A percentile compares a stretch with the other conserved stretches of the same genome.
Evolutionary conservation across 2,888 invertebrate genomes (phyloP).

Genomic region (Saturnia pavonia): DNA sequence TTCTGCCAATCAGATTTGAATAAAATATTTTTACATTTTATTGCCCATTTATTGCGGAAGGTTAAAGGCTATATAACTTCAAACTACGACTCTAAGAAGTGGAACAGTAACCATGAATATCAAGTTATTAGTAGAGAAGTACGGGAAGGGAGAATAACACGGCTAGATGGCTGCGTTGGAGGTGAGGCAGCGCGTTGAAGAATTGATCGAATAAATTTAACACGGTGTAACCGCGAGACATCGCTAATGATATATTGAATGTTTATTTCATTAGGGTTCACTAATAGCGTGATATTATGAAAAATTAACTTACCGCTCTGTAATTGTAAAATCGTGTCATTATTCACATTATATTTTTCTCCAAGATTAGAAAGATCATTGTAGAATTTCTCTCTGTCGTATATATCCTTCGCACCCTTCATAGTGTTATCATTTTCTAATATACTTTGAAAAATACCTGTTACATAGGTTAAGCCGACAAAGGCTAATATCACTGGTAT

Average conservation of each 20-base stretch:
- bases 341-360: slow-evolving; percentile 58
- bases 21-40: too few relatives aligned
- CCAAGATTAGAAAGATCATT: slow-evolving; percentile 56
- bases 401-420: slow-evolving; percentile 24
- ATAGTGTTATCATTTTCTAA: background rate
- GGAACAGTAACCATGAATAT: too few relatives aligned
- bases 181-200: too few relatives aligned
- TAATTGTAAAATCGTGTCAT: slow-evolving; percentile 59
- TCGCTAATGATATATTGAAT: background rate
- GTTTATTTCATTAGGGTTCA: background rate
- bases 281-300: slow-evolving; percentile 5
- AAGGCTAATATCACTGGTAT: background rate
- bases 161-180: too few relatives aligned
- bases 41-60: too few relatives aligned
- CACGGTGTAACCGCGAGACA: too few relatives aligned
- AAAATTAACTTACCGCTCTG: slow-evolving; percentile 55
- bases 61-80: too few relatives aligned
- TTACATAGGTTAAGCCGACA: background rate
- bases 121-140: too few relatives aligned
- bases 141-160: too few relatives aligned
- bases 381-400: slow-evolving; percentile 56
- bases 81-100: too few relatives aligned
- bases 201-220: too few relatives aligned
- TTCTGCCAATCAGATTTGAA: too few relatives aligned
- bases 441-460: background rate